Evolutionary conservation across 2,797 vertebrate species (phyloP).

Genomic region (Prunella strophiata): DNA sequence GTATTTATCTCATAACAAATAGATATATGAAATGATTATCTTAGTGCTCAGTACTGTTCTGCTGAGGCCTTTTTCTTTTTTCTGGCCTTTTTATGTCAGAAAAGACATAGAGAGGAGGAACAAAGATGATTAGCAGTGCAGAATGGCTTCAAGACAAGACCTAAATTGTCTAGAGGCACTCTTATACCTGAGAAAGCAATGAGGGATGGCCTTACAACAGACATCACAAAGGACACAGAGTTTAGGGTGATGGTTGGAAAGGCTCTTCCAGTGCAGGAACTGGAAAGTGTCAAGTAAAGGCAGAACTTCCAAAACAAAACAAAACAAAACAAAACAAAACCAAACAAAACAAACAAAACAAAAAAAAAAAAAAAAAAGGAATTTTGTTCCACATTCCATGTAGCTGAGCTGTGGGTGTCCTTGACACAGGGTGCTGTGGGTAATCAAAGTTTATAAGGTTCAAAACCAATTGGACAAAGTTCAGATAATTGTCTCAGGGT

Average conservation of each 20-base stretch:
- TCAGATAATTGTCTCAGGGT: not conserved
- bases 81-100: not conserved
- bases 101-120: not conserved
- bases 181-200: not conserved
- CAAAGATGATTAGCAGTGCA: fast-evolving
- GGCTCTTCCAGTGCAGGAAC: not conserved
- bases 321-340: not conserved
- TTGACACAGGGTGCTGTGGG: not conserved
- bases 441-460: not conserved
- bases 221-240: not conserved
- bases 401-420: not conserved
- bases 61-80: not conserved
- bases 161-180: not conserved
- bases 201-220: not conserved
- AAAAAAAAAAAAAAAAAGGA: not conserved
- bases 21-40: not conserved
- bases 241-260: not conserved
- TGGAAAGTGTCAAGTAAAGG: not conserved
- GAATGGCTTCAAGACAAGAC: not conserved
- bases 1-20: not conserved
- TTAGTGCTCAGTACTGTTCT: not conserved
- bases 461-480: not conserved
- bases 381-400: not conserved
- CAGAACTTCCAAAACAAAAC: not conserved
- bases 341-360: not conserved